phyloP scores from a whole-genome alignment of 1,140 invertebrate genomes.

The Araneus ventricosus region DNA sequence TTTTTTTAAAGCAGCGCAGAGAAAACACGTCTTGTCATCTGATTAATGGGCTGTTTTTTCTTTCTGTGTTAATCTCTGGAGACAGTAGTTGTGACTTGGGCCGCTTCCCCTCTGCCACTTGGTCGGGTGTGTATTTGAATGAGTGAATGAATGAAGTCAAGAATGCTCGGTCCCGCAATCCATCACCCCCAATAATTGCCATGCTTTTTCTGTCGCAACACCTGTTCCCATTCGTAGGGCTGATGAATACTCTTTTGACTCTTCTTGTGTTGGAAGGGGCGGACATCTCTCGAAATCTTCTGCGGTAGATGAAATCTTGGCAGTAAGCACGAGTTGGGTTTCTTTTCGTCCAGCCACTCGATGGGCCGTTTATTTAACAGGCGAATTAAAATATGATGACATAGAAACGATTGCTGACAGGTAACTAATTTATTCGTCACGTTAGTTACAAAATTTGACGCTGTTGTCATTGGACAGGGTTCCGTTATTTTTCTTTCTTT shows the following conservation, averaged over 20 bases:
- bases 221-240: constrained; percentile 66
- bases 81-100: neutral
- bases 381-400: no score
- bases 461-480: no score
- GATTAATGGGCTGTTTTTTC: no score
- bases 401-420: no score
- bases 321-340: neutral
- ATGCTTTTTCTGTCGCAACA: constrained; percentile 69
- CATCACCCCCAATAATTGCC: constrained; percentile 68
- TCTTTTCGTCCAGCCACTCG: no score
- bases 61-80: no score
- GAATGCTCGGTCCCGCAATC: constrained; percentile 41
- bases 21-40: no score
- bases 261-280: neutral
- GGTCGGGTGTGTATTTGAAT: constrained; percentile 30
- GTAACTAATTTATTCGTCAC: no score
- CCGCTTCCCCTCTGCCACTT: neutral
- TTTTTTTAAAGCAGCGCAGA: no score
- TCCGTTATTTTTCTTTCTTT: no score
- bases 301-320: neutral
- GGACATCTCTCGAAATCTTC: neutral
- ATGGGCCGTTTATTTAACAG: no score
- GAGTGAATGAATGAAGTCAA: constrained; percentile 65
- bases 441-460: no score
- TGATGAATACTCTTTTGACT: constrained; percentile 36